These are phyloP conservation scores for Petrocephalus microphthalmus DNA, from an alignment of 2,113 vertebrate genomes.

Conservation along the genomic window DNA sequence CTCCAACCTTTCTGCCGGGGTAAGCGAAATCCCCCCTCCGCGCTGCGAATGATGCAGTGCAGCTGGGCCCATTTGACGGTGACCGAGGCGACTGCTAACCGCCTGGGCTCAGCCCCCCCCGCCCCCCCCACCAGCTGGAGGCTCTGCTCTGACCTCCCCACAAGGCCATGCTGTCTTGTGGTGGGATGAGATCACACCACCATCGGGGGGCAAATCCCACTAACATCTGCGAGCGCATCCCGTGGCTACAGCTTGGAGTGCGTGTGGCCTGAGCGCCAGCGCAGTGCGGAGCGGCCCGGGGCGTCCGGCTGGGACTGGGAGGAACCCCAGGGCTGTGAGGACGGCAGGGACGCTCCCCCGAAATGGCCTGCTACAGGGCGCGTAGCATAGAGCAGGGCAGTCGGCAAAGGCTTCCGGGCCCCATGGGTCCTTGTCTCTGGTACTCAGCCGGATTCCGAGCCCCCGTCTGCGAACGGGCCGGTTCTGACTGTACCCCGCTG, in stretches of 20 bases:
- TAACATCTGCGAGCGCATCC: background rate
- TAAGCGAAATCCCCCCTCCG: background rate
- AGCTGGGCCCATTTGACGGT: background rate
- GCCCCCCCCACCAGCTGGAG: slow-evolving; percentile 10
- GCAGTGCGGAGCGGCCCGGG: background rate
- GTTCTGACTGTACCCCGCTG: background rate
- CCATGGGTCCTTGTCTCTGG: background rate
- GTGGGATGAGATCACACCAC: background rate
- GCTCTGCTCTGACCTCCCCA: background rate
- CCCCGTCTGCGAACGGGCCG: background rate
- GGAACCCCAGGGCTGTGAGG: background rate
- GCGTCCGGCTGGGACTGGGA: background rate
- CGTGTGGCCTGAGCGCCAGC: background rate
- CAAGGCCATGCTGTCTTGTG: background rate
- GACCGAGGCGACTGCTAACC: slow-evolving; percentile 45
- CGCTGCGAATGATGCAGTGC: background rate
- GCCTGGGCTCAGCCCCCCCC: slow-evolving; percentile 50
- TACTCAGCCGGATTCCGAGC: background rate
- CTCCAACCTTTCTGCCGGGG: background rate
- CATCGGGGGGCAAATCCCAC: background rate
- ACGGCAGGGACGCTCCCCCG: background rate
- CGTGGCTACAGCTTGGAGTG: background rate
- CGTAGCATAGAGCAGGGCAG: background rate
- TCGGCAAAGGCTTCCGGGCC: background rate
- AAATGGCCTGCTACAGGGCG: background rate